These are phyloP conservation scores for Nomada ruficornis DNA, from an alignment of 2,888 invertebrate genomes.

Conservation along the genomic window DNA sequence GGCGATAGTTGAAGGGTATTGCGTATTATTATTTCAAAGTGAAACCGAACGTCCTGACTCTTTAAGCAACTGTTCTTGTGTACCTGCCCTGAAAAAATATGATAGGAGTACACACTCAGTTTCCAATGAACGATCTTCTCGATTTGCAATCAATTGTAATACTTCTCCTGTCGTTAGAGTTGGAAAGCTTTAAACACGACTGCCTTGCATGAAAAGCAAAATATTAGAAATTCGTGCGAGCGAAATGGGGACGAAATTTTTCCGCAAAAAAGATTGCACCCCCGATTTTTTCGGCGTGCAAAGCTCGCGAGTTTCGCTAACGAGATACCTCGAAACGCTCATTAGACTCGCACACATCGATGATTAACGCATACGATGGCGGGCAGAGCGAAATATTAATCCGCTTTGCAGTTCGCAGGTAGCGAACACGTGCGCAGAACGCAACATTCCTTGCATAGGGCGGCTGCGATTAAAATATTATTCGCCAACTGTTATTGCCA, in stretches of 20 bases:
- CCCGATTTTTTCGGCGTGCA: neutral
- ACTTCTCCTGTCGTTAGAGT: neutral
- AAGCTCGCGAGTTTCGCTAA: neutral
- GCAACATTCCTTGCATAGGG: conserved; percentile 42
- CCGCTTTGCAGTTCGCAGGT: conserved; percentile 10
- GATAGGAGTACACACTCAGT: too few relatives aligned
- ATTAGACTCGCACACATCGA: conserved; percentile 23
- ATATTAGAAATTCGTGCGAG: too few relatives aligned
- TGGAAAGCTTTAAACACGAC: conserved; percentile 12
- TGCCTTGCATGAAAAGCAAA: neutral
- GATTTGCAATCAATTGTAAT: too few relatives aligned
- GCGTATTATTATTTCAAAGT: too few relatives aligned
- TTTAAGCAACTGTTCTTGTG: too few relatives aligned
- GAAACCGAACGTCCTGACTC: too few relatives aligned
- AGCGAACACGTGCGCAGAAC: conserved; percentile 22
- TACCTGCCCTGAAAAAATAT: too few relatives aligned
- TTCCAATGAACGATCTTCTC: too few relatives aligned
- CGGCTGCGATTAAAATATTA: conserved; percentile 59
- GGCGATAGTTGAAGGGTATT: too few relatives aligned
- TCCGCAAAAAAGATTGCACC: conserved; percentile 16
- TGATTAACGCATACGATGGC: conserved; percentile 3
- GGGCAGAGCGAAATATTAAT: conserved; percentile 34
- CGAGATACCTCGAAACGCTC: conserved; percentile 27
- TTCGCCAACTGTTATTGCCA: conserved; percentile 59
- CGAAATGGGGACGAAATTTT: conserved; percentile 10